A percentile compares a stretch with the other conserved stretches of the same genome.
These are phyloP conservation scores for Columba janthina DNA, from an alignment of 2,113 vertebrate genomes.

Conservation along the genomic window DNA sequence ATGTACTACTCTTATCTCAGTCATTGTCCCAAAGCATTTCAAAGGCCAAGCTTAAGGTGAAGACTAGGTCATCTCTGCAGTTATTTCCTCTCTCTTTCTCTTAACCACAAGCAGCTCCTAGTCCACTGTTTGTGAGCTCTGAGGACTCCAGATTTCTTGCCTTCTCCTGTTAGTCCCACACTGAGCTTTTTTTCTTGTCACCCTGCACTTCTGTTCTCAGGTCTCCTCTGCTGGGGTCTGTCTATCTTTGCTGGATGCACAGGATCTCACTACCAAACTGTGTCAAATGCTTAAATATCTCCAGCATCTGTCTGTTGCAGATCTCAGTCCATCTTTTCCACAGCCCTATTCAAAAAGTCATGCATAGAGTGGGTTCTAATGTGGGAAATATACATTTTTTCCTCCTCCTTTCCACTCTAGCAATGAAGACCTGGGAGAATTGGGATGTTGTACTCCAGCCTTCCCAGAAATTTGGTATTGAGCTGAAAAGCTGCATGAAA, in stretches of 20 bases:
- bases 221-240: background rate
- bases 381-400: background rate
- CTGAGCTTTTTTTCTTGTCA: background rate
- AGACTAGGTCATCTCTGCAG: background rate
- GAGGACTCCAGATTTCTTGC: background rate
- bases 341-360: background rate
- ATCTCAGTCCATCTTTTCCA: background rate
- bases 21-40: background rate
- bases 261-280: background rate
- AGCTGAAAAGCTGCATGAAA: background rate
- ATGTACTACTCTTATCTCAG: background rate
- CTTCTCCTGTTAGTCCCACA: background rate
- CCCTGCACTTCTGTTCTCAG: background rate
- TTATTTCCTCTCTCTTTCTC: background rate
- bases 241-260: accelerated
- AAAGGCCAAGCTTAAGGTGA: background rate
- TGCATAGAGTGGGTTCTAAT: background rate
- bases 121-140: background rate
- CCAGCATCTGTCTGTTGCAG: background rate
- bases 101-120: background rate
- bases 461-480: background rate
- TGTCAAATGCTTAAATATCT: background rate
- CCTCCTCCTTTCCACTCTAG: background rate
- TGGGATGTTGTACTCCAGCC: accelerated
- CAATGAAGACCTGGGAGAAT: background rate